Evolutionary conservation across 2,888 invertebrate species (phyloP), one percentile per base, ranked within the genome.

Genomic region (Blera fallax): DNA sequence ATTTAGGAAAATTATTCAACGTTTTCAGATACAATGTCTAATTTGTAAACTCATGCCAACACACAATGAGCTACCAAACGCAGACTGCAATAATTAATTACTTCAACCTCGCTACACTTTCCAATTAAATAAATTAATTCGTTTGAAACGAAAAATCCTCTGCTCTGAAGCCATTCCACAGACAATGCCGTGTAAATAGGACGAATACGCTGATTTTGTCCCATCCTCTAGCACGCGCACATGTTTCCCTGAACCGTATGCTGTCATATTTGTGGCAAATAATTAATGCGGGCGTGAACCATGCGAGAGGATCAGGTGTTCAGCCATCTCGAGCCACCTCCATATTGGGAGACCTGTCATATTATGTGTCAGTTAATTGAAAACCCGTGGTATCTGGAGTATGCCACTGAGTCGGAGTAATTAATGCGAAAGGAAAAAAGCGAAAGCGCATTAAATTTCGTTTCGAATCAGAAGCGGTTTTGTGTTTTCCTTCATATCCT

Each of bases 291-390:
- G 40, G 32, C 60, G 16, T 52, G 70, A 70, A 45, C 43, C 43
- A 3, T 52, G 32, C 8, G 29, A 48, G 11, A 21, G 18, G 60
- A 70, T 70, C 69, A 69, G 29, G 69, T 77, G 37, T 69, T 50
- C 60, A 56, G 18, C 6, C 18, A 65, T 21, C 32, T 10, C 11
- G 37, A 73, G 32, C 8, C 64, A 45, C 16, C 43, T 21, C n/a
- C 21, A 14, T 3, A 40, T n/a, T 21, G 24, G n/a, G 45, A 67
- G 77, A 50, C 72, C 69, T 62, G 77, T 60, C 77, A 62, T 70
- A 78, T 78, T 78, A 78, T 70, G 52, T 50, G 60, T 62, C 60
- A 70, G 77, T 62, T 78, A 78, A 78, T 69, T 78, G 43, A 62
- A 77, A 70, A 52, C 43, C 40, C 37, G 60, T 32, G 62, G 62